phyloP scores from a whole-genome alignment of 2,888 invertebrate species.

The Himalopsyche kuldschensis region DNA sequence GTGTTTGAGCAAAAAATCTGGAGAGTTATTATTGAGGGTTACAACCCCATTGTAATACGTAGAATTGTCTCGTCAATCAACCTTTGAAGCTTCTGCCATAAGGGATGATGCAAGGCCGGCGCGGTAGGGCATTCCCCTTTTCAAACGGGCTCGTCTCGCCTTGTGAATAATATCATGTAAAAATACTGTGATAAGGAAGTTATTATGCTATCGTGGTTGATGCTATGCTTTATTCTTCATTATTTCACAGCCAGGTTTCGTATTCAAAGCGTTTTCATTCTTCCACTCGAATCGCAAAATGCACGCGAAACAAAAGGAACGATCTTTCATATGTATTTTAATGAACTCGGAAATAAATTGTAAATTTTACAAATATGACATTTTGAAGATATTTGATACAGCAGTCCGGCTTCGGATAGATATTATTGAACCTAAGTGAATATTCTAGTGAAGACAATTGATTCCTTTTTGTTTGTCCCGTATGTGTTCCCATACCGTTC shows the following conservation, averaged over 20 bases:
- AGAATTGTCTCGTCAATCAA: neutral
- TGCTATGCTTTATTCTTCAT: neutral
- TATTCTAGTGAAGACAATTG: no score
- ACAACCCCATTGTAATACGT: neutral
- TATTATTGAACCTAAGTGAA: no score
- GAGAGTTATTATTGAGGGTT: neutral
- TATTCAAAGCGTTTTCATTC: neutral
- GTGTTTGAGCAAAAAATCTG: neutral
- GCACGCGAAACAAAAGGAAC: neutral
- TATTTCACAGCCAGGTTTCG: neutral
- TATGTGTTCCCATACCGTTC: no score
- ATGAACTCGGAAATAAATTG: neutral
- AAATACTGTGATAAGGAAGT: neutral
- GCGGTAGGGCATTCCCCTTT: neutral
- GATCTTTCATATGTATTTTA: neutral
- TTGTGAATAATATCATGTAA: neutral
- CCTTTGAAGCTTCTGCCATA: neutral
- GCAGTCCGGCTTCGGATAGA: no score
- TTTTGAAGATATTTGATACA: no score
- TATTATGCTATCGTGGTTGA: neutral
- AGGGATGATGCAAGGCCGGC: neutral
- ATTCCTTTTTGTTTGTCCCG: no score
- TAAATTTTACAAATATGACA: neutral
- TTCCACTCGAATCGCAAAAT: neutral
- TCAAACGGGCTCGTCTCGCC: neutral